Base-by-base conservation (phyloP, 2,888 invertebrate species). In the Hirudinaria manillensis region DNA sequence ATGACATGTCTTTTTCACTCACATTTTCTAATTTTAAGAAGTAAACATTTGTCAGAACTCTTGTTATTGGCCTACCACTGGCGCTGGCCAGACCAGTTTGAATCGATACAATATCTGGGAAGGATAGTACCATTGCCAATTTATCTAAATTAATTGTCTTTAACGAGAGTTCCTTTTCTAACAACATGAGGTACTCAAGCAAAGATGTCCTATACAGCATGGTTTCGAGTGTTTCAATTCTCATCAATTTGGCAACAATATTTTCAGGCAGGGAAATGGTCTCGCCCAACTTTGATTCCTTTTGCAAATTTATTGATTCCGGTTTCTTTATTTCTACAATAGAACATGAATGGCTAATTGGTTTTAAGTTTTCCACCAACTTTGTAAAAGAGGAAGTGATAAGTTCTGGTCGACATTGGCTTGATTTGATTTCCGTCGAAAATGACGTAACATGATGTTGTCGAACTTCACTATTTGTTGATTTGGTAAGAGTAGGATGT, bases 121-220 rank as follows among this genome's bases (percentile, higher is more conserved):
- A 73, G 10, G 73, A 61, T 45, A 72, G 32, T 13, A 73, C 56
- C 38, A 56, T 36, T 24, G 73, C 29, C 27, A 36, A 21, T n/a
- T 34, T 73, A 27, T 73, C 73, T 34, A 73, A 65, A 38, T 73
- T 65, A 38, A 73, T 65, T n/a, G 61, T 36, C 36, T 65, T 56
- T 32, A 73, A n/a, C 16, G 73, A n/a, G n/a, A 73, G 56, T 34
- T 56, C 61, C 32, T 73, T 53, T 38, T 73, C 73, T 16, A 73
- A 29, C 36, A 73, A 38, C 73, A 73, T 65, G n/a, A 73, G 45
- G 29, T 73, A 73, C 6, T 73, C 73, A 21, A 73, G 45, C 34
- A 73, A 36, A 24, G 73, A 73, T n/a, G 73, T 73, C 24, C 73
- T 73, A 55, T 53, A 73, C 27, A 73, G 65, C 19, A 56, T 73